A percentile compares a stretch with the other conserved stretches of the same genome.
Evolutionary conservation across 1,140 invertebrate species (phyloP).

Genomic region (Drosophila fuyamai): DNA sequence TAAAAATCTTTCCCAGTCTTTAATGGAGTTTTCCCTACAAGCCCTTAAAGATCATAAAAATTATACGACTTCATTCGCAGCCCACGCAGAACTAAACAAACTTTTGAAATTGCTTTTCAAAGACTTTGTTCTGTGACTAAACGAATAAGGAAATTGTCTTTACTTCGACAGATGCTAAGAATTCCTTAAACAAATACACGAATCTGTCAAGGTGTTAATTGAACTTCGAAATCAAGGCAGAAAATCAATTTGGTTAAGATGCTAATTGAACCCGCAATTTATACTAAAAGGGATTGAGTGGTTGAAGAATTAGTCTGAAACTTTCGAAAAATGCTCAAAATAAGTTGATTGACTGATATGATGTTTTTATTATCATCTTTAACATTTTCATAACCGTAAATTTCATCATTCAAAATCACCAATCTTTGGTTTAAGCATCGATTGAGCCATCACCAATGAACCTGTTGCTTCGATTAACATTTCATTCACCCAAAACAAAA

Average conservation of each 20-base stretch:
- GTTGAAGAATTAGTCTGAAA: not conserved
- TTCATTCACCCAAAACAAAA: conserved; percentile 42
- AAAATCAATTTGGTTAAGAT: not conserved
- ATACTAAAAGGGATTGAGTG: not conserved
- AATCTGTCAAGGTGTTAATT: conserved; percentile 10
- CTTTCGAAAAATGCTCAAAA: too few relatives aligned
- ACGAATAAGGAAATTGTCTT: not conserved
- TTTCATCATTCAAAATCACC: not conserved
- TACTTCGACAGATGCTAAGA: not conserved
- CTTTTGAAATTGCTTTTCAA: conserved; percentile 16
- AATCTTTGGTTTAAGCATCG: conserved; percentile 5
- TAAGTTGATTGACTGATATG: conserved; percentile 5
- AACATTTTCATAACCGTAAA: conserved; percentile 12
- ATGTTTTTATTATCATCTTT: not conserved
- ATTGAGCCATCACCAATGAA: conserved; percentile 39
- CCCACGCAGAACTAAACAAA: conserved; percentile 51
- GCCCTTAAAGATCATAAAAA: conserved; percentile 47
- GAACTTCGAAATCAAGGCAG: not conserved
- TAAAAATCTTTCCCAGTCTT: conserved; percentile 13
- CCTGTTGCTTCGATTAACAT: conserved; percentile 40
- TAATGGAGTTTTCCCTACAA: conserved; percentile 24
- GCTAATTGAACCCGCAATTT: not conserved
- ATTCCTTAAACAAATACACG: conserved; percentile 4
- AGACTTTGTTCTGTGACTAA: conserved; percentile 26
- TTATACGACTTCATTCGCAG: conserved; percentile 43